Percentiles rank a stretch among this genome's conserved stretches.
Conservation (phyloP, 2,113 vertebrate genomes). For the Pseudolaguvia tuberculata region DNA sequence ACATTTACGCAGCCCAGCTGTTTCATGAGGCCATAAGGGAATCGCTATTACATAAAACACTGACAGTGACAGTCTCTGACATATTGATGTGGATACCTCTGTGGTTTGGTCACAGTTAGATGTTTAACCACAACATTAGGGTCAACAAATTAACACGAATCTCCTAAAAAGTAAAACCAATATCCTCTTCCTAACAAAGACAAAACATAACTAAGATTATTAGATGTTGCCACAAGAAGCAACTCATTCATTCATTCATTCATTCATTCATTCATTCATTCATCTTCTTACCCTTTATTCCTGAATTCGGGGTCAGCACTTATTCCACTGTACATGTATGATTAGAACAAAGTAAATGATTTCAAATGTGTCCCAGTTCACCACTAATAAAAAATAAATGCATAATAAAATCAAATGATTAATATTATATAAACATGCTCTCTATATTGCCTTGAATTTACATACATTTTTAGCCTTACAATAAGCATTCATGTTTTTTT, state of each 20-base stretch:
- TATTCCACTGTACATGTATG: too few species aligned
- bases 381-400: neutral
- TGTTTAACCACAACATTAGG: constrained; percentile 7
- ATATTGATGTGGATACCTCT: neutral
- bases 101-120: constrained; percentile 8
- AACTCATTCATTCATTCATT: too few species aligned
- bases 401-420: neutral
- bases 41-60: neutral
- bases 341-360: neutral
- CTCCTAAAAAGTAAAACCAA: neutral
- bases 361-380: neutral
- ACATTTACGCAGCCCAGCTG: neutral
- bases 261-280: too few species aligned
- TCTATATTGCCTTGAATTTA: neutral
- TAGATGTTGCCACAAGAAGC: neutral
- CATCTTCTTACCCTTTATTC: too few species aligned
- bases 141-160: neutral
- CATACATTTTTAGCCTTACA: neutral
- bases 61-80: neutral
- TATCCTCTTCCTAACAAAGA: neutral
- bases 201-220: neutral
- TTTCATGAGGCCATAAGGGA: neutral
- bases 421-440: neutral
- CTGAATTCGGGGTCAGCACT: too few species aligned
- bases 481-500: neutral